Evolutionary conservation across 1,140 invertebrate genomes (phyloP), one percentile per base, ranked within the genome.

Genomic region (Heliconius hewitsoni): DNA sequence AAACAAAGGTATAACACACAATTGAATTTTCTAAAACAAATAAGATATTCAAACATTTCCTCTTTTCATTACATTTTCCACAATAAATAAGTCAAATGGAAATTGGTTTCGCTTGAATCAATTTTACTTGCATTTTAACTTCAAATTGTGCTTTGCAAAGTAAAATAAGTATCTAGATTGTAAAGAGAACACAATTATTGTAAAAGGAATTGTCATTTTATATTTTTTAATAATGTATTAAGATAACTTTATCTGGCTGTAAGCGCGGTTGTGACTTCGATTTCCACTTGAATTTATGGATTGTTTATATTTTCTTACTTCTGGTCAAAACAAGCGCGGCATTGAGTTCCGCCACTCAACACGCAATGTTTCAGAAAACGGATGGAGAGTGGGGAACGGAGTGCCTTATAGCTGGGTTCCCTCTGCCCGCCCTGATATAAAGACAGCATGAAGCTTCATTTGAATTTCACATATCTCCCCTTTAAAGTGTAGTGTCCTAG

Each of bases 51-150:
- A 57, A 57, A 30, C 1, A 30, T 13, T 23, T 6, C 6, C 27
- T 66, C 9, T 30, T 66, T 27, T 27, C 60, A 66, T 66, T 66
- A 66, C 60, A 66, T 66, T 66, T 66, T n/a, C 60, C 27, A 66
- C 27, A 66, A 16, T 66, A 66, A 66, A 66, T 66, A 66, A 66
- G 27, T 66, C 60, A 30, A 66, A 66, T 66, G 23, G 60, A 66
- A 66, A 66, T 66, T 66, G 23, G 13, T 66, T 66, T 66, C 60
- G 60, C 60, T 66, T 66, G 37, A 76, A 34, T 76, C 74, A 76
- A 76, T 76, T 76, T 76, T 18, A 39, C 55, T 76, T 39, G 74
- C 74, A 76, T 76, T 76, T 76, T 76, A 76, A 9, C 3, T 8
- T 76, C 11, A 27, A 66, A 76, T 76, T 76, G 57, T 66, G 60